These are phyloP conservation scores for Parapsyche elsis DNA, from an alignment of 1,140 invertebrate genomes.

Conservation along the genomic window DNA sequence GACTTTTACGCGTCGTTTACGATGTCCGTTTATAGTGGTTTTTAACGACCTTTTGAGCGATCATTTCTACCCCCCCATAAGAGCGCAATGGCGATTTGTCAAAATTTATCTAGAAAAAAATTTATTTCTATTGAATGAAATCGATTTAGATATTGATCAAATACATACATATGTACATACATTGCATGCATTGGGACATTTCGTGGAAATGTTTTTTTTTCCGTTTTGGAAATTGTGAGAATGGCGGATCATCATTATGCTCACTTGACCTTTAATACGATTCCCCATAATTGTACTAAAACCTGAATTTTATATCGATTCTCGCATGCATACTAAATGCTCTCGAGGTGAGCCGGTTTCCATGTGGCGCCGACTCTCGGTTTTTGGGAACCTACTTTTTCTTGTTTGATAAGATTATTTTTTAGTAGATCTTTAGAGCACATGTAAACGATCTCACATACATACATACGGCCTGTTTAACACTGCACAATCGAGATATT, in stretches of 20 bases:
- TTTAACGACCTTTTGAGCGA: neutral
- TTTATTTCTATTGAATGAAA: neutral
- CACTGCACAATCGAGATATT: no score
- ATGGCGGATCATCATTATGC: neutral
- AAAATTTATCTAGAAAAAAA: neutral
- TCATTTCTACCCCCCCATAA: no score
- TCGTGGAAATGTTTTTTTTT: neutral
- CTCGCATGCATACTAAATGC: conserved; percentile 30
- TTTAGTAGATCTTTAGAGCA: no score
- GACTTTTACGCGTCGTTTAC: neutral
- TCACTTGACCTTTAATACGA: conserved; percentile 27
- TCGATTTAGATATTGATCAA: no score
- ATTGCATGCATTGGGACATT: neutral
- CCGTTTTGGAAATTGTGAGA: neutral
- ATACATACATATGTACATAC: neutral
- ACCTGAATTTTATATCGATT: conserved; percentile 35
- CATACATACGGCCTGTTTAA: no score
- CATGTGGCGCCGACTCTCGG: neutral
- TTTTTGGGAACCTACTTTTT: conserved; percentile 18
- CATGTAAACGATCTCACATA: no score
- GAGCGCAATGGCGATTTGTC: no score
- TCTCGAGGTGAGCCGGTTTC: conserved; percentile 33
- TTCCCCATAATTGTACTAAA: conserved; percentile 36
- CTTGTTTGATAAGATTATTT: neutral
- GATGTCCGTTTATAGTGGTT: neutral